Conservation (phyloP, 2,797 vertebrate species). For the Harpagifer antarcticus region DNA sequence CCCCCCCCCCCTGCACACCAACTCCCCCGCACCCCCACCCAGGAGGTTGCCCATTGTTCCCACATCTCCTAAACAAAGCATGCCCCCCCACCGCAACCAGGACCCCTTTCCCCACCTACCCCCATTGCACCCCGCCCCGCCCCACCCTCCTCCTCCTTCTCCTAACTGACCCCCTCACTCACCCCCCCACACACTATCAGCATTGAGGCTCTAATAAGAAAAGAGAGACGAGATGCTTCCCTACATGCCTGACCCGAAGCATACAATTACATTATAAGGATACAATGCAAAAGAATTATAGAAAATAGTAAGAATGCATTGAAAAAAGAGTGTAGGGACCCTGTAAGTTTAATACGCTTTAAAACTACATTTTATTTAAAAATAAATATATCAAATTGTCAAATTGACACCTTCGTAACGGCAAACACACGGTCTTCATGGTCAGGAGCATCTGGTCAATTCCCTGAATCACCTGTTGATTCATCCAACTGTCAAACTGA, state of each 20-base stretch:
- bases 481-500: slow-evolving; percentile 4
- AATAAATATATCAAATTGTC: background rate
- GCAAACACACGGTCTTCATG: background rate
- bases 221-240: background rate
- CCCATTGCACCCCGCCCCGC: slow-evolving; percentile 11
- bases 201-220: slow-evolving; percentile 72
- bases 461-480: slow-evolving; percentile 73
- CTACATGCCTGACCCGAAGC: background rate
- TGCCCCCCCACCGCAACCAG: slow-evolving; percentile 37
- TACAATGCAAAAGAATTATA: background rate
- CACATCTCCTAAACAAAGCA: slow-evolving; percentile 80
- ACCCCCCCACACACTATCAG: slow-evolving; percentile 39
- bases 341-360: background rate
- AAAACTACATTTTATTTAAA: background rate
- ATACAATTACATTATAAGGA: background rate
- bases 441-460: background rate
- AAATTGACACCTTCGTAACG: background rate
- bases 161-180: slow-evolving; percentile 14
- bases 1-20: slow-evolving; percentile 46
- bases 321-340: background rate
- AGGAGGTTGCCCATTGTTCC: slow-evolving; percentile 82
- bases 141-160: background rate
- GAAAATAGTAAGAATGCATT: background rate
- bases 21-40: slow-evolving; percentile 65
- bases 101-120: slow-evolving; percentile 39